A percentile compares a stretch with the other conserved stretches of the same genome.
These are phyloP conservation scores for Sciurus vulgaris DNA, from an alignment of 2,797 vertebrate genomes.

Conservation along the genomic window DNA sequence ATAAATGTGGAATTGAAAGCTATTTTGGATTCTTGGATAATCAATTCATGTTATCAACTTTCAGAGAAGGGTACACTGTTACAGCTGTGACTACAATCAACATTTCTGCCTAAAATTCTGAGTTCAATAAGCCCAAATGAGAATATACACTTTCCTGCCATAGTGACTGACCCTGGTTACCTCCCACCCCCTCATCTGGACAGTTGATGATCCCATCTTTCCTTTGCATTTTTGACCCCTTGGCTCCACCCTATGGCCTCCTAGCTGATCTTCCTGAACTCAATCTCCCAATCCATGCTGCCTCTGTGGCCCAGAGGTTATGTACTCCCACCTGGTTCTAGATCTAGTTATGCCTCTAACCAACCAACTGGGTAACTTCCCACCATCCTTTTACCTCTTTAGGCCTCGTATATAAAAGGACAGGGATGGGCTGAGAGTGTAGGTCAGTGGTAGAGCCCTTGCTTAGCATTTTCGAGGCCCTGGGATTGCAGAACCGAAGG, in stretches of 20 bases:
- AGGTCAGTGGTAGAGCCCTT: neutral
- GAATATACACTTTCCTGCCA: neutral
- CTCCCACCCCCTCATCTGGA: neutral
- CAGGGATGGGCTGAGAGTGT: neutral
- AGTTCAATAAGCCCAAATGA: conserved; percentile 19
- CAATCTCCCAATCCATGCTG: neutral
- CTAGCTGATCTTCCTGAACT: neutral
- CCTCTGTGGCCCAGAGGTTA: neutral
- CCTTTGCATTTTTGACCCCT: neutral
- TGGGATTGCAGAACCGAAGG: neutral
- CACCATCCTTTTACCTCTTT: neutral
- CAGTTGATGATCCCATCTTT: neutral
- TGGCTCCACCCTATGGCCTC: neutral
- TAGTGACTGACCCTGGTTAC: neutral
- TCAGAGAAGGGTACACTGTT: neutral
- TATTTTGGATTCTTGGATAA: conserved; percentile 36
- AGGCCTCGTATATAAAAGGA: neutral
- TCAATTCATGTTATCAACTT: neutral
- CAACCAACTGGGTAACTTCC: neutral
- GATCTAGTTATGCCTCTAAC: neutral
- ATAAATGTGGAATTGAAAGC: conserved; percentile 38
- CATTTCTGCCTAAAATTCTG: conserved; percentile 38
- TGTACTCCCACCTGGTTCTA: neutral
- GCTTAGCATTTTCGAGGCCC: neutral
- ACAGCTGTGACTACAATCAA: neutral